Base-by-base conservation (phyloP, 37 sponge, comb jelly and placozoan genomes). In the Agelas oroides region DNA sequence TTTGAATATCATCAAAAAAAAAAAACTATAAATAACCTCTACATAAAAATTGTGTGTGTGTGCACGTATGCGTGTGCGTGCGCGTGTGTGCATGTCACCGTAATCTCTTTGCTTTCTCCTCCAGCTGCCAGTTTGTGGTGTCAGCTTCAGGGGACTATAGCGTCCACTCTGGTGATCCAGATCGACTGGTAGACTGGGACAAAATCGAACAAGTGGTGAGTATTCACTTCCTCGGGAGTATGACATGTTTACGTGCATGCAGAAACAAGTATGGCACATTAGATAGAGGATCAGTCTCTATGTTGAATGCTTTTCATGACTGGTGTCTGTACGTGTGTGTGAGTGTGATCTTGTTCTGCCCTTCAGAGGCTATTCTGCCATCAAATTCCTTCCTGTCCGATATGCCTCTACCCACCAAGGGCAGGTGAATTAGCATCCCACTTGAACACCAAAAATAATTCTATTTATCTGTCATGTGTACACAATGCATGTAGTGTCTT, bases 351-450 rank as follows among this genome's bases (percentile, higher is more conserved):
- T n/a, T n/a, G n/a, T 28, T 27, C 24, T 64, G 14, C 23, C 28
- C 25, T 41, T 1, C 53, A 94, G 95, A 73, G 97, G 59, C 71
- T 94, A 53, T 89, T 89, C 38, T 96, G 97, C 79, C 87, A 91
- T 72, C 86, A 97, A 53, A 86, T 94, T 73, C 86, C 97, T 18
- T 94, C 92, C 37, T 97, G 97, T 78, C 97, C 97, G 0, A 97
- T 97, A 20, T 97, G 97, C 67, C 81, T 97, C 40, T 91, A 91
- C 77, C 95, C 94, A 36, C 97, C 97, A 13, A 79, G 65, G 76
- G 93, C 89, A 57, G 95, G 95, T 94, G 46, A 46, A 46, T 46
- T 46, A 8, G 8, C 46, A 46, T n/a, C 15, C 58, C 18, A 61
- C 62, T 14, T 25, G 62, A 14, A 61, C 62, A 15, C 15, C n/a